Base-by-base conservation (phyloP, 1,140 invertebrate species). In the Eubasilissa regina region DNA sequence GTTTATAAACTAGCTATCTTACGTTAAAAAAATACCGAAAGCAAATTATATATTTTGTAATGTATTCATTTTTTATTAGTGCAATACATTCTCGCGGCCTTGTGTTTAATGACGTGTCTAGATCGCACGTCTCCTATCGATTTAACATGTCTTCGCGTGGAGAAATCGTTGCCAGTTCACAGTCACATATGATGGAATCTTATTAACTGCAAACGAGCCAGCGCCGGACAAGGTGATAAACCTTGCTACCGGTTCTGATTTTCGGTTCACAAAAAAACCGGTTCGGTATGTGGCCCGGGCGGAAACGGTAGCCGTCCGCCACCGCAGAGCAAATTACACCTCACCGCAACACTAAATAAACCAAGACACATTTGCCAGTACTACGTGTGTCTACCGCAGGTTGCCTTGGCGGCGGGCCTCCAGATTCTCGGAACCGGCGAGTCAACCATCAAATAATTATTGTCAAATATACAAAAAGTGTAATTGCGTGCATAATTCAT, bases 251-350 rank as follows among this genome's bases (percentile, higher is more conserved):
- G 64, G 64, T 78, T 55, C 70, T 78, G 47, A 77, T 77, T 76
- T 78, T 78, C 64, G 76, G 76, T 72, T 58, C 13, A 13, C 13
- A 15, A 68, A 77, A 64, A 66, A 70, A 78, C 76, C 62, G 48
- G 76, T 58, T 21, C 55, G 66, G 62, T 76, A 62, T 76, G 74
- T 21, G 56, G 44, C 55, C 25, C 72, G 21, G 60, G 47, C 58
- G 75, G 75, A 77, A 77, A 78, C 76, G 51, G 76, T 72, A 78
- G 76, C 76, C n/a, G 64, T 21, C 55, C 35, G 75, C 25, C 64
- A 78, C 76, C 76, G 51, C 76, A 78, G 17, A 56, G 25, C 62
- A 56, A 78, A 70, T 78, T 72, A 60, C 35, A 12, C 51, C 53
- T 44, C 66, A 78, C 62, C 76, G 51, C 76, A 78, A 78, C 13